Evolutionary conservation across 2,888 invertebrate species (phyloP).

Genomic region (Tipula confusa): DNA sequence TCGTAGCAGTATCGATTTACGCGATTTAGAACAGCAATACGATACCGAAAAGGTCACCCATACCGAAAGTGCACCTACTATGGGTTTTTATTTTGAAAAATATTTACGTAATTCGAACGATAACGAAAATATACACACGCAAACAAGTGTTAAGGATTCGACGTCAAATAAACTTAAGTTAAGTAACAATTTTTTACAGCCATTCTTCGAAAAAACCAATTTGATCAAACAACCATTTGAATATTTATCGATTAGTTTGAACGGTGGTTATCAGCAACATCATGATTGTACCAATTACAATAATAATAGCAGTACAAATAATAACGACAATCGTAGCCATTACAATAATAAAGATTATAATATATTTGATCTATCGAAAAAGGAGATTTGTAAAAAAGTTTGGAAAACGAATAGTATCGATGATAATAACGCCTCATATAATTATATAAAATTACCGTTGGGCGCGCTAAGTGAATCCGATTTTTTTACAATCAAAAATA

Average conservation of each 20-base stretch:
- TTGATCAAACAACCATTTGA: conserved; percentile 33
- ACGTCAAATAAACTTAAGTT: not conserved
- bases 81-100: conserved; percentile 45
- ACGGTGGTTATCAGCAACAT: not conserved
- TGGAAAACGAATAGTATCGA: not conserved
- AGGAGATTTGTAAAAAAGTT: not conserved
- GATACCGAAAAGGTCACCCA: conserved; percentile 47
- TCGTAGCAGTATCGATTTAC: conserved; percentile 50
- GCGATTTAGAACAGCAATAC: conserved; percentile 48
- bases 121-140: not conserved
- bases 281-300: not conserved
- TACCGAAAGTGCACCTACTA: conserved; percentile 50
- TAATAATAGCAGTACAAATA: not conserved
- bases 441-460: conserved; percentile 39
- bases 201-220: conserved; percentile 33
- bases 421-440: conserved; percentile 21
- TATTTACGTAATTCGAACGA: conserved; percentile 36
- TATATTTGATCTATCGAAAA: not conserved
- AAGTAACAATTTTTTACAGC: conserved; percentile 31
- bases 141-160: not conserved
- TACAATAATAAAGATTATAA: not conserved
- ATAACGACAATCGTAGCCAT: not conserved
- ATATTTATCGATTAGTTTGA: conserved; percentile 31
- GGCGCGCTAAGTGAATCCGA: conserved; percentile 48
- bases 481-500: conserved; percentile 45